Evolutionary conservation across 2,113 vertebrate species (phyloP).

Genomic region (Strigops habroptila): DNA sequence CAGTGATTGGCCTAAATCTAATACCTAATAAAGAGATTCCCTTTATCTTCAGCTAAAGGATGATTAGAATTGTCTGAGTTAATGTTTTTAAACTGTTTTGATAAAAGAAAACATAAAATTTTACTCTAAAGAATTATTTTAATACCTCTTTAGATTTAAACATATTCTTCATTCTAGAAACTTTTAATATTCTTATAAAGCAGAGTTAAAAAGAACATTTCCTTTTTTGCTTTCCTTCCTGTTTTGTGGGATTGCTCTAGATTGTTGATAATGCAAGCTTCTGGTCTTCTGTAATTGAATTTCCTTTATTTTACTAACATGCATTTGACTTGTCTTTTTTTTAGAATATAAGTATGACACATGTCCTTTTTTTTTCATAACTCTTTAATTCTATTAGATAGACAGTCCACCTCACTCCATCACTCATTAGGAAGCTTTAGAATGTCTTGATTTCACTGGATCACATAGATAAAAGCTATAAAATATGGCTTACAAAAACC

Average conservation of each 20-base stretch:
- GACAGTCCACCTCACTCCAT: not conserved
- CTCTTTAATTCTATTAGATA: not conserved
- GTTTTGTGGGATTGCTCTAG: not conserved
- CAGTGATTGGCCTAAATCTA: not conserved
- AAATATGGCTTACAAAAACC: not conserved
- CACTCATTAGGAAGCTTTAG: not conserved
- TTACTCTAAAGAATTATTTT: not conserved
- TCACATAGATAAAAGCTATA: not conserved
- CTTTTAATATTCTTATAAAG: not conserved
- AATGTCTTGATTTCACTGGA: not conserved
- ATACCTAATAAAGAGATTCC: not conserved
- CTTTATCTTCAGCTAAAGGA: not conserved
- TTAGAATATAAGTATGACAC: not conserved
- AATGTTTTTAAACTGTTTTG: not conserved
- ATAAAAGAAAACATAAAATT: not conserved
- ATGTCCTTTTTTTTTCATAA: not conserved
- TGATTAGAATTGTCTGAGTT: not conserved
- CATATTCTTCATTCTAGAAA: not conserved
- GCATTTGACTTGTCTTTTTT: not conserved
- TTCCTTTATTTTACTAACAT: not conserved
- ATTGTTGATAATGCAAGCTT: not conserved
- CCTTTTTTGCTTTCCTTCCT: conserved; percentile 11
- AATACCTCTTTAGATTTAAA: not conserved
- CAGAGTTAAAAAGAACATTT: not conserved
- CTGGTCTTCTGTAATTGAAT: conserved; percentile 14